Evolutionary conservation across 2,797 vertebrate genomes (phyloP), one percentile per base, ranked within the genome.

Genomic region (Myotis pilosus): DNA sequence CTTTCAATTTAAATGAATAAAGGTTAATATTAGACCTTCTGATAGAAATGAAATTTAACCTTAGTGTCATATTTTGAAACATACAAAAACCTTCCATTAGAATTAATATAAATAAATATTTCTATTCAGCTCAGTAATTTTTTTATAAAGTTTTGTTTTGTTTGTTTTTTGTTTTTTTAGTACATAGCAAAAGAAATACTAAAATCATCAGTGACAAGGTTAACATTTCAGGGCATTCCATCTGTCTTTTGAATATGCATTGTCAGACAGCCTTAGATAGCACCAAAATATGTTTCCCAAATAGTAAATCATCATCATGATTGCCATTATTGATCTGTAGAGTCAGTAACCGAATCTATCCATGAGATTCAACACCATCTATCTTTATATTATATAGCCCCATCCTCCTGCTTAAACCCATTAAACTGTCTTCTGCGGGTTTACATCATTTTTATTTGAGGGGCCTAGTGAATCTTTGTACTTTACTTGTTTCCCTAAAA

Each of bases 391-490:
- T 96, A 88, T 89, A 96, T 88, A 79, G 75, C 49, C 82, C 95
- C 47, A 85, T 97, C 74, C 85, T 96, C 93, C 69, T 95, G 93
- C 72, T 78, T 93, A 88, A 97, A 93, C 20, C 75, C 57, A 92
- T 97, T 96, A 98, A 98, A 95, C 79, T 96, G 91, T 95, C 97
- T 93, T 92, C 75, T 53, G 25, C 75, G 25, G 17, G 55, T 95
- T 97, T 97, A 89, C 44, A 95, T 91, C 25, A 95, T 94, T 97
- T 98, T 97, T 97, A 96, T 92, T 95, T 94, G 83, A 97, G 81
- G 47, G 57, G 16, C 5, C 38, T 17, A 71, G 87, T 89, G 64
- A 96, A 97, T 96, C 64, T 97, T 97, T 95, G 55, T 64, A 92
- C 96, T 97, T 96, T 95, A 87, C 8, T 95, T 95, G 62, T 89